Evolutionary conservation across 2,888 invertebrate species (phyloP), one percentile per base, ranked within the genome.

Genomic region (Pegoplata infirma): DNA sequence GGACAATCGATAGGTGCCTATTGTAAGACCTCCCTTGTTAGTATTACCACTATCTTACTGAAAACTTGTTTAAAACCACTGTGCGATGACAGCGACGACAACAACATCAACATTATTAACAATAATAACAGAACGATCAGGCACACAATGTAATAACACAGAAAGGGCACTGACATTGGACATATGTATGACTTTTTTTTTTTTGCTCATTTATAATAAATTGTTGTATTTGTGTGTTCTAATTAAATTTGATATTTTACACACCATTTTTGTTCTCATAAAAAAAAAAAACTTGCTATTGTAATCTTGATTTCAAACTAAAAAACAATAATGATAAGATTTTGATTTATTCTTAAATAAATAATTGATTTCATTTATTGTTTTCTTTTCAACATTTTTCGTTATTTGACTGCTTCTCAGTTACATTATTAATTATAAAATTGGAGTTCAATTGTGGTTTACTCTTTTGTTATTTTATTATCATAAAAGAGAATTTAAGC

Each of bases 131-230:
- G 28, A 59, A 67, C 51, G 32, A 32, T 17, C 23, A 51, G 7
- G 16, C 63, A 55, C 14, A 25, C 21, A 44, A 23, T 55, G 44
- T 16, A 40, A 14, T 46, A 56, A 44, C 51, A 44, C 51, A 32
- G 66, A 78, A 78, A 79, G 78, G 78, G 78, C 78, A 79, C 78
- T 79, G 78, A 79, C 78, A 79, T 79, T 79, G 78, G 40, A 14
- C 36, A 46, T 40, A 28, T 25, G 51, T 8, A 49, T 32, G 25
- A 61, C 53, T 28, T 64, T 8, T 53, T 53, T 7, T 61, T 32
- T n/a, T 59, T 51, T 49, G 28, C 21, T 61, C 5, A 16, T 58
- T 71, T 61, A 36, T 32, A 44, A 44, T 16, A 4, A 3, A 12
- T 72, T 40, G 14, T 16, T 53, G 40, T 74, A 2, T 36, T 63